Evolutionary conservation across 2,888 invertebrate genomes (phyloP), one percentile per base, ranked within the genome.

Genomic region (Tillus elongatus): DNA sequence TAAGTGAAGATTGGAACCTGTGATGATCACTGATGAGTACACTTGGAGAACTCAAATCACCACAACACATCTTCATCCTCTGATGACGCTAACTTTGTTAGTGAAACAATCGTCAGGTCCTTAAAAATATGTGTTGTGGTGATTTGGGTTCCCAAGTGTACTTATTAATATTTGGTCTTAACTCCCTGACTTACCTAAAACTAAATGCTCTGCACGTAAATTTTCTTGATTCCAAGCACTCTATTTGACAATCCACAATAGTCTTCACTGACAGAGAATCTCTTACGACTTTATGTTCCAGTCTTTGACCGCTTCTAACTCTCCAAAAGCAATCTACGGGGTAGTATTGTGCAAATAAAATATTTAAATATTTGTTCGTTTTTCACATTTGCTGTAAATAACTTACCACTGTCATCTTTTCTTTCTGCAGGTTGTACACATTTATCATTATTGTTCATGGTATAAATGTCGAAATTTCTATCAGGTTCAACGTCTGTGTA

Each of bases 121-220:
- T n/a, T n/a, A n/a, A n/a, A n/a, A n/a, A n/a, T n/a, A n/a, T n/a
- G n/a, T n/a, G n/a, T n/a, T n/a, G n/a, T n/a, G n/a, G n/a, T n/a
- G n/a, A n/a, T n/a, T n/a, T n/a, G n/a, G n/a, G n/a, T n/a, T n/a
- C n/a, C n/a, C n/a, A n/a, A n/a, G n/a, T n/a, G n/a, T n/a, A n/a
- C n/a, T n/a, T n/a, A n/a, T n/a, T n/a, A n/a, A n/a, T n/a, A n/a
- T n/a, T n/a, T n/a, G n/a, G n/a, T n/a, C n/a, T n/a, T n/a, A n/a
- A n/a, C n/a, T n/a, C n/a, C n/a, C n/a, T n/a, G n/a, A n/a, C n/a
- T 47, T 59, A 82, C 80, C 81, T 73, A 54, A 74, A 88, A 48
- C 85, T 84, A 50, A 86, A 87, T 3, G 84, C 82, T 34, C 86
- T 72, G 53, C 88, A 88, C 34, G 82, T 80, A 65, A 88, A 88